Percentiles rank a stretch among this genome's conserved stretches.
phyloP scores from a whole-genome alignment of 2,797 vertebrate species.

The Paguma larvata region DNA sequence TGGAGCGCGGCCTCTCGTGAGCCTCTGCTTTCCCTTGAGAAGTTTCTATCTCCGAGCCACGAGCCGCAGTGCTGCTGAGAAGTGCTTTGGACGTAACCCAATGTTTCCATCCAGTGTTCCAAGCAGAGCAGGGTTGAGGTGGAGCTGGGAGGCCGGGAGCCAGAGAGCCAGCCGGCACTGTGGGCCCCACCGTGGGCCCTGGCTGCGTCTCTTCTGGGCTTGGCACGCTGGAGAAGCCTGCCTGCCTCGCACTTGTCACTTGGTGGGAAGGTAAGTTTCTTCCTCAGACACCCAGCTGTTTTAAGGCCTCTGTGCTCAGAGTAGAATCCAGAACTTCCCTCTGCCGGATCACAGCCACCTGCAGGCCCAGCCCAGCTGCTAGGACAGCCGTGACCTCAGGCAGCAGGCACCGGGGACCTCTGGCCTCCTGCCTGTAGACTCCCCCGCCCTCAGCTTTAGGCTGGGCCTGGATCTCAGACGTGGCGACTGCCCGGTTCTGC shows the following conservation, averaged over 20 bases:
- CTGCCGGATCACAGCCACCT: neutral
- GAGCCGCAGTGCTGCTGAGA: rapidly evolving
- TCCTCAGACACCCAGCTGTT: neutral
- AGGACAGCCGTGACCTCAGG: neutral
- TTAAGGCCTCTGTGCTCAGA: neutral
- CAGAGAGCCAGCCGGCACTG: neutral
- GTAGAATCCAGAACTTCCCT: neutral
- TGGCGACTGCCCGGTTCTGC: neutral
- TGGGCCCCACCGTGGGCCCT: rapidly evolving
- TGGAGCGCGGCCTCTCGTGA: neutral
- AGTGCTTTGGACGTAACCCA: neutral
- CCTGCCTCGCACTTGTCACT: rapidly evolving
- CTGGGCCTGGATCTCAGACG: neutral
- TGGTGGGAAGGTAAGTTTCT: neutral
- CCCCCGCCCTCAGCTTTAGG: too few relatives aligned
- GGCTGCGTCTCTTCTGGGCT: rapidly evolving
- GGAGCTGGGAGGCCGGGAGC: rapidly evolving
- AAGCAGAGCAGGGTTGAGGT: neutral
- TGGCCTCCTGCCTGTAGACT: neutral
- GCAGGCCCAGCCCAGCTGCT: neutral
- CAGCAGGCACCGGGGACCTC: neutral
- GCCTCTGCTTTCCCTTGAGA: neutral
- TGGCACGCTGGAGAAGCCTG: neutral
- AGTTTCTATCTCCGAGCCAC: rapidly evolving
- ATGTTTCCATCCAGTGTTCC: neutral